These are phyloP conservation scores for Xestia ashworthii DNA, from an alignment of 2,888 invertebrate genomes.

Conservation along the genomic window DNA sequence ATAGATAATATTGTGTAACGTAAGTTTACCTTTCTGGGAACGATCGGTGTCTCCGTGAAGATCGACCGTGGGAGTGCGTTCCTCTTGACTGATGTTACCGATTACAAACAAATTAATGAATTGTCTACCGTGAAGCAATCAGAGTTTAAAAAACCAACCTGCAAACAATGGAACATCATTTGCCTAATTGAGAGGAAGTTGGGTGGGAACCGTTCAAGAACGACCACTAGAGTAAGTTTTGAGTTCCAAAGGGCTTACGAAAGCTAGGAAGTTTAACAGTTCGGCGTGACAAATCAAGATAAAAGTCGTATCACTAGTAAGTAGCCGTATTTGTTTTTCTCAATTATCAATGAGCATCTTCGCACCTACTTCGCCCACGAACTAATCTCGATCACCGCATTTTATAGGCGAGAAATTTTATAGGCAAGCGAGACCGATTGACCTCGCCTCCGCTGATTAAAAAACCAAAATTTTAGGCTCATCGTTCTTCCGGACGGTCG, in stretches of 20 bases:
- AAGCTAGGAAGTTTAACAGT: constrained; percentile 63
- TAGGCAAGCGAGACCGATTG: constrained; percentile 76
- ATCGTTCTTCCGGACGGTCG: constrained; percentile 78
- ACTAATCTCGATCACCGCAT: constrained; percentile 69
- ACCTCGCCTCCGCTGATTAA: constrained; percentile 76
- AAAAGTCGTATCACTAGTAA: constrained; percentile 66
- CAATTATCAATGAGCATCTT: constrained; percentile 75
- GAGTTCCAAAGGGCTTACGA: constrained; percentile 54
- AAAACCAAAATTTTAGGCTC: constrained; percentile 70
- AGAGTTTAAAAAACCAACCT: constrained; percentile 67
- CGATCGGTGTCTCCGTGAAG: constrained; percentile 72
- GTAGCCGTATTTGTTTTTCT: constrained; percentile 65
- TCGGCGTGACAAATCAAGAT: constrained; percentile 58
- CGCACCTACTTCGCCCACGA: constrained; percentile 75
- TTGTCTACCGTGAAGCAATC: constrained; percentile 76
- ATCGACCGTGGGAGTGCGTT: constrained; percentile 83
- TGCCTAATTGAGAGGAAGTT: constrained; percentile 73
- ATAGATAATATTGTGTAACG: constrained; percentile 74
- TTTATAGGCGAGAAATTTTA: constrained; percentile 77
- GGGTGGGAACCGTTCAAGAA: constrained; percentile 56
- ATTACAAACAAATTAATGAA: constrained; percentile 85
- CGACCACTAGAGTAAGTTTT: constrained; percentile 62
- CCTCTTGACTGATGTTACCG: constrained; percentile 86
- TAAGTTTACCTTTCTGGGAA: constrained; percentile 77
- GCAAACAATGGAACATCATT: constrained; percentile 73